These are phyloP conservation scores for Drosophila athabasca DNA, from an alignment of 1,140 invertebrate genomes.

Conservation along the genomic window DNA sequence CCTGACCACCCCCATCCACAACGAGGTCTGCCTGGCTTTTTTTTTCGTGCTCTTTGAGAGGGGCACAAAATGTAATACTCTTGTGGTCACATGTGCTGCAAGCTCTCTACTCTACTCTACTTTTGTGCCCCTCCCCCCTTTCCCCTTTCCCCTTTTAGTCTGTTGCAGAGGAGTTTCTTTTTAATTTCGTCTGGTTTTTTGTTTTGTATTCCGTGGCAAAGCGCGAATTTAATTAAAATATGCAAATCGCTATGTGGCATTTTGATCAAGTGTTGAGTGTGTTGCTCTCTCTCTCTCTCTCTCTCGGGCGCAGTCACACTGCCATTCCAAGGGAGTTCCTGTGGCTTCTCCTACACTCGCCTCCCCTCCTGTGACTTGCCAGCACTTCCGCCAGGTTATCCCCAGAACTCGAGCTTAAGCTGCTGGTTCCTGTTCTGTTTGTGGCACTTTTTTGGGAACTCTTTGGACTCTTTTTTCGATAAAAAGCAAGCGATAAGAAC, in stretches of 20 bases:
- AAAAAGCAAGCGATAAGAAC: constrained; percentile 68
- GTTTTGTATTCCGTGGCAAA: constrained; percentile 62
- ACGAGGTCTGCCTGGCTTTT: constrained; percentile 30
- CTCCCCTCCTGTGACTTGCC: too few species aligned
- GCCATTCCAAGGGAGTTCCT: constrained; percentile 52
- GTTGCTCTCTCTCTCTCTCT: background rate
- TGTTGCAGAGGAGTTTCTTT: constrained; percentile 48
- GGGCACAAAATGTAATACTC: constrained; percentile 76
- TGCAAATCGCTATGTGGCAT: constrained; percentile 83
- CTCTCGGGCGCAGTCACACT: constrained; percentile 40
- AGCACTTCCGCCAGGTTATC: too few species aligned
- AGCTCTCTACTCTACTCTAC: background rate
- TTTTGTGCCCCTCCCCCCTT: background rate
- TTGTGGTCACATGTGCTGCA: constrained; percentile 80
- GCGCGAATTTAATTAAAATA: constrained; percentile 83
- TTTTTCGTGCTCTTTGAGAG: constrained; percentile 48
- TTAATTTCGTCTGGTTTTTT: constrained; percentile 36
- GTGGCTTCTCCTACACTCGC: constrained; percentile 9
- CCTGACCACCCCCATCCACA: background rate
- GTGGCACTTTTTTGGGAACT: constrained; percentile 59
- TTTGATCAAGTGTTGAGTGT: constrained; percentile 83
- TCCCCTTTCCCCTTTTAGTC: constrained; percentile 18
- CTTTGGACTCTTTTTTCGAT: constrained; percentile 59
- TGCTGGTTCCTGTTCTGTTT: constrained; percentile 8
- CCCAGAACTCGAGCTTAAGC: too few species aligned